Evolutionary conservation across 1,140 invertebrate genomes (phyloP).

Genomic region (Diploscapter pachys): DNA sequence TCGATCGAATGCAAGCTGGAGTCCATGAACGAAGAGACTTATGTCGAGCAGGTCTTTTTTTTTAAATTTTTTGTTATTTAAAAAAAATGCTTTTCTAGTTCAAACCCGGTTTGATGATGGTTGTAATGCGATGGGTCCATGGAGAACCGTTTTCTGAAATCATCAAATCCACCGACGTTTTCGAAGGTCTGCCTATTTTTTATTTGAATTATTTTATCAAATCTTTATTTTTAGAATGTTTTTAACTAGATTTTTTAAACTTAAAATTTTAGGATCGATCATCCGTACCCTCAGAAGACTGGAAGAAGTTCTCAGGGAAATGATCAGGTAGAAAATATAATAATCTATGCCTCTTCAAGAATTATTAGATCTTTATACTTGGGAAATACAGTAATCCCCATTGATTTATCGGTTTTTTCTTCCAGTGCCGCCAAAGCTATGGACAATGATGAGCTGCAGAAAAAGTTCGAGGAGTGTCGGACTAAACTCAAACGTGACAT

Average conservation of each 20-base stretch:
- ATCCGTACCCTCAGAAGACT: conserved; percentile 92
- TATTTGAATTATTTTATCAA: conserved; percentile 16
- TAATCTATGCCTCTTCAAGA: too few relatives aligned
- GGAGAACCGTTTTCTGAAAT: conserved; percentile 85
- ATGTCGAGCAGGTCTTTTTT: conserved; percentile 69
- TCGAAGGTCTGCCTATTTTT: conserved; percentile 73
- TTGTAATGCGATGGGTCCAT: conserved; percentile 93
- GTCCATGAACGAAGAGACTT: conserved; percentile 77
- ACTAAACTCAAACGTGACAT: conserved; percentile 92
- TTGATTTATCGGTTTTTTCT: too few relatives aligned
- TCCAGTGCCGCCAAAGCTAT: conserved; percentile 89
- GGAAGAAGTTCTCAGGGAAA: conserved; percentile 89
- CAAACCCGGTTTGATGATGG: conserved; percentile 91
- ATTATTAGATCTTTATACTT: too few relatives aligned
- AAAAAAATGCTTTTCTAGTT: conserved; percentile 66
- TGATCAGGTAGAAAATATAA: conserved; percentile 64
- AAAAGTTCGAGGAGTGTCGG: conserved; percentile 86
- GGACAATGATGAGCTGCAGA: conserved; percentile 85
- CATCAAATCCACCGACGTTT: conserved; percentile 95
- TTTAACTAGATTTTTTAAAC: background rate
- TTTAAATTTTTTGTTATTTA: too few relatives aligned
- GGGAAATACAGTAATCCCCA: too few relatives aligned
- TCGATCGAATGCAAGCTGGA: conserved; percentile 80
- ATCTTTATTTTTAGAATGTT: background rate
- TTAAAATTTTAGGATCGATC: conserved; percentile 74